Base-by-base conservation (phyloP, 2,797 vertebrate species). In the Stomatorhinus walkeri region DNA sequence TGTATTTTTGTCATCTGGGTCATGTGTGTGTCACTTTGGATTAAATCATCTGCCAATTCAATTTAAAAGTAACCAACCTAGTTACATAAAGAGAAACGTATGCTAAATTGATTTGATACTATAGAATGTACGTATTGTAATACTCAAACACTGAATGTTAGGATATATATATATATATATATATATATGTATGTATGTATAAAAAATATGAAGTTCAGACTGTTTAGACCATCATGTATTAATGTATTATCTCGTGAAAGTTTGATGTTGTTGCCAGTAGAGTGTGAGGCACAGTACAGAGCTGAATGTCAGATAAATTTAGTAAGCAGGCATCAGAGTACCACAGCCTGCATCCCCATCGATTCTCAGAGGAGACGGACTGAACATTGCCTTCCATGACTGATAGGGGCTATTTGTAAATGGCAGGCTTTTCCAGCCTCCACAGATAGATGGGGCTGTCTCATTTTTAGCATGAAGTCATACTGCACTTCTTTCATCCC, bases 301-400 rank as follows among this genome's bases (percentile, higher is more conserved):
- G 32, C 52, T 36, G 49, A 59, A 87, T 87, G 52, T 87, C 52
- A 59, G 49, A 28, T 56, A 87, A 56, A 87, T 87, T 59, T 87
- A 59, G 16, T 32, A 87, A 87, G 85, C 28, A 54, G 52, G 52
- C 28, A 52, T 43, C 84, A 36, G 49, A n/a, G 32, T 54, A 46
- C 43, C 22, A 87, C 32, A 3, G 52, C 24, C 85, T 56, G 16
- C 40, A 12, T 16, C 51, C 85, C 85, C 32, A 36, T 36, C 28
- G 85, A 87, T 87, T 84, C 81, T 84, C 46, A 51, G 81, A 51
- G 81, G 81, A 84, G 43, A 46, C 6, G 16, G 51, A 10, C 51
- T 54, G 49, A 86, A 56, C 28, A 40, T 32, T n/a, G 52, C 52
- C 52, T 54, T 87, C 49, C 52, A 36, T 36, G 52, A 19, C 24